Evolutionary conservation across 2,113 vertebrate genomes (phyloP), one percentile per base, ranked within the genome.

Genomic region (Natator depressus): DNA sequence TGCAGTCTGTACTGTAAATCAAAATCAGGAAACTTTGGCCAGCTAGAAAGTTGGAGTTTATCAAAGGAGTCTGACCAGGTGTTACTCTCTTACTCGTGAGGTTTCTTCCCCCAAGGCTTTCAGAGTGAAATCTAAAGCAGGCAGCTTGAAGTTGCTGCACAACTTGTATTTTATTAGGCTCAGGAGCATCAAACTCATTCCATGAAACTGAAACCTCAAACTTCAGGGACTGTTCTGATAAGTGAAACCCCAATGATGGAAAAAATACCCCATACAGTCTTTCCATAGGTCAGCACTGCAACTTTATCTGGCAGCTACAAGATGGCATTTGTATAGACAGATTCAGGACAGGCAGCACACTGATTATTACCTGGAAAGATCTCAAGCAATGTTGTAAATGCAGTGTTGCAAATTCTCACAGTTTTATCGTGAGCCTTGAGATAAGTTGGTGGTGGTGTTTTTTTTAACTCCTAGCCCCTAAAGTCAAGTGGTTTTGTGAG

Each of bases 351-450:
- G 9, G 27, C 8, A 22, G 19, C 35, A 38, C 19, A 42, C 76
- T 0, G 0, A 16, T 1, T 25, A 76, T 14, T 1, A 2, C 46
- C 62, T 7, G 24, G 80, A 14, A 47, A 62, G 87, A 62, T 29
- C 27, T 59, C 27, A 31, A 72, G 22, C 46, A 54, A 10, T 29
- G 19, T 14, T 14, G 3, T 42, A 54, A 55, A 29, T 1, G 8
- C 17, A 76, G 16, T 1, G 0, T 54, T 86, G 50, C 82, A 62
- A 62, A 62, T 29, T 12, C 29, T 27, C 29, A 62, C 27, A 59
- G 29, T 87, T 24, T 27, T 0, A 2, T 25, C 0, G 1, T 27
- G 59, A 19, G 46, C 35, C 13, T 31, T 13, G 6, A 1, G 2
- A 19, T 27, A 78, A 35, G 6, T 1, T 0, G 6, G 19, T 25